Evolutionary conservation across 2,113 vertebrate species (phyloP), one percentile per base, ranked within the genome.

Genomic region (Scartelaos histophorus): DNA sequence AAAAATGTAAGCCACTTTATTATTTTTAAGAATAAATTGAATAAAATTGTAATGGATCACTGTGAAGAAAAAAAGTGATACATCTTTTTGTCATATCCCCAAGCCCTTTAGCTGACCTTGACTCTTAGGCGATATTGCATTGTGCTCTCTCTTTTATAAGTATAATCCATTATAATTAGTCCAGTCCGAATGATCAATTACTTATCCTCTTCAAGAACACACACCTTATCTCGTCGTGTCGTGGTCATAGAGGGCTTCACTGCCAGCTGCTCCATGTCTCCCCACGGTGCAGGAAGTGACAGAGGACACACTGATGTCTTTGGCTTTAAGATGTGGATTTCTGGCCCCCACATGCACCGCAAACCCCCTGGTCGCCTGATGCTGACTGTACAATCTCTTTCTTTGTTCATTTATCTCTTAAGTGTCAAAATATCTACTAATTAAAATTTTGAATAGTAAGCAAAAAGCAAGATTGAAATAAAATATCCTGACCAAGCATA

Each of bases 181-280:
- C 49, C 16, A 0, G 21, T 10, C 49, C 16, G 61, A 73, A 76
- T 47, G 70, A 67, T 67, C 58, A 43, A n/a, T 51, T 56, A 1
- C n/a, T 25, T 53, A 45, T 29, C 29, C 46, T 43, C 51, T 69
- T 53, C 13, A 5, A 43, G 35, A 3, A 53, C 70, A 66, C 74
- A n/a, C 45, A 13, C 54, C 58, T 72, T 65, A 24, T 53, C 7
- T 1, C 56, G 73, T 71, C 75, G 57, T 57, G 66, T 70, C 82
- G 67, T 49, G 13, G 51, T 86, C 78, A 78, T 81, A 46, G 58
- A 70, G 76, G 79, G 82, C 69, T 68, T 45, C 53, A 49, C 82
- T 65, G 66, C 86, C 90, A 90, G 87, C 88, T 90, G 88, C 86
- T 86, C 83, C 74, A 82, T 65, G 72, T 88, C 87, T 77, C 73